These are phyloP conservation scores for Pundamilia nyererei DNA, from an alignment of 2,113 vertebrate species.

Conservation along the genomic window DNA sequence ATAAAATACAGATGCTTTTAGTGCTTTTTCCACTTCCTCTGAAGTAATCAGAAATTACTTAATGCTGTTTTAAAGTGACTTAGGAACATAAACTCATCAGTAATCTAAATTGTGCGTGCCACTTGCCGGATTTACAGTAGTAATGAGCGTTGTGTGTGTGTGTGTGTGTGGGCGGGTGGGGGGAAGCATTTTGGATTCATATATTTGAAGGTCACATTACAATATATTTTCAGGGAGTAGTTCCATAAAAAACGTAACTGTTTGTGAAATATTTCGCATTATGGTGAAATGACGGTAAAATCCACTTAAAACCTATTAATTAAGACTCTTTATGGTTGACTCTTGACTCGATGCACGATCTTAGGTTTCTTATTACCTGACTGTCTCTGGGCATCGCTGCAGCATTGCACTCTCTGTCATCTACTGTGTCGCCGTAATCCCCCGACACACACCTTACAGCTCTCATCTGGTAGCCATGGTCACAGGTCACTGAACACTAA, in stretches of 20 bases:
- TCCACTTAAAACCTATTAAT: not conserved
- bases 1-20: not conserved
- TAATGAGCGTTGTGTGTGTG: not conserved
- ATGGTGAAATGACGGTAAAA: not conserved
- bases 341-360: not conserved
- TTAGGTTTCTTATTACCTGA: constrained; percentile 68
- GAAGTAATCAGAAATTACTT: not conserved
- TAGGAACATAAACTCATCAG: not conserved
- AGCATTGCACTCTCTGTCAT: constrained; percentile 80
- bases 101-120: not conserved
- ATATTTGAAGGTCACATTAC: not conserved
- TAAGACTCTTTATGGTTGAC: not conserved
- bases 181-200: not conserved
- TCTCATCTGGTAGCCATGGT: constrained; percentile 83
- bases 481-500: constrained; percentile 87
- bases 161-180: not conserved
- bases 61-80: not conserved
- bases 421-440: constrained; percentile 63
- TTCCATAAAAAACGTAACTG: not conserved
- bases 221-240: not conserved
- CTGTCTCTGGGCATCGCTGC: constrained; percentile 81
- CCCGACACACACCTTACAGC: constrained; percentile 83
- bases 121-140: not conserved
- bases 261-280: not conserved
- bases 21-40: not conserved